These are phyloP conservation scores for Synodontis membranacea DNA, from an alignment of 2,113 vertebrate species.

Conservation along the genomic window DNA sequence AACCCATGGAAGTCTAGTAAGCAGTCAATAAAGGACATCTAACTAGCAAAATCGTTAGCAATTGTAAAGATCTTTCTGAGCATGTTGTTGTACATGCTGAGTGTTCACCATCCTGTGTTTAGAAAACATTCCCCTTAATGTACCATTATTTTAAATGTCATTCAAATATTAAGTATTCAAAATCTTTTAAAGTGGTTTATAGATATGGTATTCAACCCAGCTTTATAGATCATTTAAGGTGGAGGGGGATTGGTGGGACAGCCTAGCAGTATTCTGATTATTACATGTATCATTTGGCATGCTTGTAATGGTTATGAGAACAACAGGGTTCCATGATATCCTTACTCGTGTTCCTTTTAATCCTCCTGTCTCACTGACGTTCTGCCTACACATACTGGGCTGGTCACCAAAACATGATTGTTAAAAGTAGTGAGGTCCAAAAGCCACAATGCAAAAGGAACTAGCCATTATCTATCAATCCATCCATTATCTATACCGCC, in stretches of 20 bases:
- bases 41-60: background rate
- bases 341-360: background rate
- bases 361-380: background rate
- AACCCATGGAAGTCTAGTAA: background rate
- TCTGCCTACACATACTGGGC: background rate
- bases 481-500: no score
- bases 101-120: background rate
- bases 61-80: background rate
- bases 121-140: background rate
- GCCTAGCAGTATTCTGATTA: background rate
- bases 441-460: background rate
- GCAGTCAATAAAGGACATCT: background rate
- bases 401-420: background rate
- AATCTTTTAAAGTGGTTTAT: background rate
- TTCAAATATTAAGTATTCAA: no score
- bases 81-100: background rate
- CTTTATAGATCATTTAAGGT: background rate
- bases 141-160: no score
- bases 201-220: background rate
- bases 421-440: background rate
- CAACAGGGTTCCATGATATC: background rate
- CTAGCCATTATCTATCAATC: no score
- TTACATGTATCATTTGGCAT: background rate
- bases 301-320: background rate
- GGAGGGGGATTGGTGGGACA: no score